Percentiles rank a stretch among this genome's conserved stretches.
These are phyloP conservation scores for Pristionchus exspectatus DNA, from an alignment of 2,888 invertebrate species.

Conservation along the genomic window DNA sequence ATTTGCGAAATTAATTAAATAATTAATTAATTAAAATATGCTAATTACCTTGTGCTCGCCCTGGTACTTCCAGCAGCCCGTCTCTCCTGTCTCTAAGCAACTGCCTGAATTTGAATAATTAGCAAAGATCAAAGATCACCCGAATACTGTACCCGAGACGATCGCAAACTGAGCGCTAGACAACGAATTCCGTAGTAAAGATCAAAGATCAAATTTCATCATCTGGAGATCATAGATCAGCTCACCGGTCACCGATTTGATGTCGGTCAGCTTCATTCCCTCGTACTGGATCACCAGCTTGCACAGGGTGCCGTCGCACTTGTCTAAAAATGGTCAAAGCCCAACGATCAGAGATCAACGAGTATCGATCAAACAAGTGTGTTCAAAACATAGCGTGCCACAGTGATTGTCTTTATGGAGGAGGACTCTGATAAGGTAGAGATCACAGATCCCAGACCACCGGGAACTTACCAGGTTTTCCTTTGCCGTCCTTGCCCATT, in stretches of 20 bases:
- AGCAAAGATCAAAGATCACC: not conserved
- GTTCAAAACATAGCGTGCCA: too few relatives aligned
- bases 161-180: not conserved
- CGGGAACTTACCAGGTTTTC: not conserved
- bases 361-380: not conserved
- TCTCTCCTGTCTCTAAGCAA: not conserved
- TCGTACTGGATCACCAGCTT: not conserved
- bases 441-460: not conserved
- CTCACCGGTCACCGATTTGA: not conserved
- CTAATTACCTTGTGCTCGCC: not conserved
- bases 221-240: not conserved
- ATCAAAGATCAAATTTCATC: not conserved
- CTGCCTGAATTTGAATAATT: not conserved
- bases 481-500: not conserved
- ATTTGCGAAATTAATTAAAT: not conserved
- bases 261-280: not conserved
- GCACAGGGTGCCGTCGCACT: not conserved
- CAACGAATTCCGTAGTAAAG: not conserved
- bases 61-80: constrained; percentile 33
- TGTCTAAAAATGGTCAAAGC: not conserved
- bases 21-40: not conserved
- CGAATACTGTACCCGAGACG: not conserved
- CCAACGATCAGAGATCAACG: not conserved
- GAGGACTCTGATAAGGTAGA: too few relatives aligned
- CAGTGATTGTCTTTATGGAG: too few relatives aligned